These are phyloP conservation scores for Drosophila fuyamai DNA, from an alignment of 1,140 invertebrate species.

Conservation along the genomic window DNA sequence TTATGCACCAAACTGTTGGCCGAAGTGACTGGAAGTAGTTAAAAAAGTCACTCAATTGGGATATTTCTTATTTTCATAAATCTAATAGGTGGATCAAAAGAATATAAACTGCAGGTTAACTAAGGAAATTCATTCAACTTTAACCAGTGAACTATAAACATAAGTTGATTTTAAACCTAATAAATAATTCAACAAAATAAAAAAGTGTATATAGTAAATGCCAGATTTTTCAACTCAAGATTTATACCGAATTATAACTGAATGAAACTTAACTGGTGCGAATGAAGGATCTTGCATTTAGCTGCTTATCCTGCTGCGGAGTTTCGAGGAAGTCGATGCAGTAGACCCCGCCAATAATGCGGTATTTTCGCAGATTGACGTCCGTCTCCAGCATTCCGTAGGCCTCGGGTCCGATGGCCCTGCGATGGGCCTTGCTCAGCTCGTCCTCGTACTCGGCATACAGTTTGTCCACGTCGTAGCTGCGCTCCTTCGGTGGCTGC, in stretches of 20 bases:
- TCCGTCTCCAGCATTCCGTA: conserved; percentile 85
- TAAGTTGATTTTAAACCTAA: no score
- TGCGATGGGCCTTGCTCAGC: conserved; percentile 75
- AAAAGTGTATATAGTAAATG: no score
- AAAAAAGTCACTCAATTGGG: no score
- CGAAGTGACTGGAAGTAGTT: conserved; percentile 86
- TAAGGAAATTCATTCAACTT: no score
- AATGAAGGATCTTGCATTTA: conserved; percentile 83
- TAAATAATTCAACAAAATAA: no score
- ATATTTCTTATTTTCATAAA: no score
- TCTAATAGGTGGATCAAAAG: no score
- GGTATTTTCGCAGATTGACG: conserved; percentile 88
- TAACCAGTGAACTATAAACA: no score
- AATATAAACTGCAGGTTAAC: no score
- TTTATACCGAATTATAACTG: no score
- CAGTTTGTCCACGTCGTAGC: conserved; percentile 78
- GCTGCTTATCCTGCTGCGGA: conserved; percentile 86
- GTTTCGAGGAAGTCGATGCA: conserved; percentile 88
- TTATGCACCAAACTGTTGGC: conserved; percentile 88
- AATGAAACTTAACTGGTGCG: conserved; percentile 60
- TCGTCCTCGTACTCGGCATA: conserved; percentile 84
- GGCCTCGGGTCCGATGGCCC: conserved; percentile 73
- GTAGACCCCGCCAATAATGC: conserved; percentile 88
- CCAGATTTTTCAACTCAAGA: no score
- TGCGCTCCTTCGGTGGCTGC: conserved; percentile 54